phyloP scores from a whole-genome alignment of 2,797 vertebrate species.

The Limosa lapponica region DNA sequence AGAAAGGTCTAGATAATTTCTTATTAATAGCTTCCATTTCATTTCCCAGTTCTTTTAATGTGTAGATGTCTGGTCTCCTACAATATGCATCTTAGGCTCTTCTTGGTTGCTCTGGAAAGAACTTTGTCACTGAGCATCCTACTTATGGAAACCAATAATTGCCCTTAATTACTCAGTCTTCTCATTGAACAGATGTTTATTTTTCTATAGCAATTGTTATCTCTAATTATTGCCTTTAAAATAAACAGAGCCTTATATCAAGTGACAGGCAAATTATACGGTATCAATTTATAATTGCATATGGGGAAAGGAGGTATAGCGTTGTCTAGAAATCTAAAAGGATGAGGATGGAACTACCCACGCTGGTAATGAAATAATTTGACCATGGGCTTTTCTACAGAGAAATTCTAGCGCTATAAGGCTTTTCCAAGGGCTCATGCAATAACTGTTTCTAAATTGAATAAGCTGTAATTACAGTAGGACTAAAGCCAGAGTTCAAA shows the following conservation, averaged over 20 bases:
- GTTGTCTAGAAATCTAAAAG: conserved; percentile 15
- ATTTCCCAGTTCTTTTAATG: background rate
- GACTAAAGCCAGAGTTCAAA: conserved; percentile 26
- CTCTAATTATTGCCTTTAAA: conserved; percentile 69
- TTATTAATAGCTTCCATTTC: background rate
- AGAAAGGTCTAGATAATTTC: conserved; percentile 21
- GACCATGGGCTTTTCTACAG: background rate
- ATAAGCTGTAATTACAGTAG: conserved; percentile 50
- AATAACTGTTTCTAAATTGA: conserved; percentile 13
- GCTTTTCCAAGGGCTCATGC: background rate
- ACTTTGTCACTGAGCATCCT: background rate
- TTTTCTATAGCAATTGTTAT: conserved; percentile 68
- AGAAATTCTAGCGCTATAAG: background rate
- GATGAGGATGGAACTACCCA: background rate
- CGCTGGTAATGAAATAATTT: conserved; percentile 43
- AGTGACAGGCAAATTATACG: conserved; percentile 51
- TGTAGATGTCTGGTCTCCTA: background rate
- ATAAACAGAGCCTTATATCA: conserved; percentile 46
- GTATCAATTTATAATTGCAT: conserved; percentile 48
- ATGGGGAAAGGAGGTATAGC: background rate
- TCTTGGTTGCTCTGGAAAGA: background rate
- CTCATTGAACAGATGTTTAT: conserved; percentile 50
- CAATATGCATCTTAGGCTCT: background rate
- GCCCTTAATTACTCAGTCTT: conserved; percentile 42
- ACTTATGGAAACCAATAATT: conserved; percentile 31